Conservation (phyloP, 2,797 vertebrate species). For the Melanotaenia parkinsoni region DNA sequence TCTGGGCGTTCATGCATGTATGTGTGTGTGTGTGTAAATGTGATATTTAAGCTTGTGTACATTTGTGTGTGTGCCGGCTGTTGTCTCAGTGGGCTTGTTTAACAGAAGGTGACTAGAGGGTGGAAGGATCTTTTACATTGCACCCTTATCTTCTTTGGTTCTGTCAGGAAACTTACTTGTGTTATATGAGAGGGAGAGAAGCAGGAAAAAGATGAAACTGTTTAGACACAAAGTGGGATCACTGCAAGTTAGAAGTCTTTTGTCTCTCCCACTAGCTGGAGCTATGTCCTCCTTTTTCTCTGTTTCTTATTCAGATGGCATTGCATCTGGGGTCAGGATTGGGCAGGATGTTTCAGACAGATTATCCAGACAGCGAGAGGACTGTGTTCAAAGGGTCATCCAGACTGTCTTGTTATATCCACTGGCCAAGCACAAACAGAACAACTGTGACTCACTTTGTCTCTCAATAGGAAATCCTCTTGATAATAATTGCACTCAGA, state of each 20-base stretch:
- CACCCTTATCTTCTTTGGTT: conserved; percentile 6
- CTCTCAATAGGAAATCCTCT: conserved; percentile 36
- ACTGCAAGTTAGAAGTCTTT: conserved; percentile 20
- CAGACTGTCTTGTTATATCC: conserved; percentile 51
- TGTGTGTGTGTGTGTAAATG: conserved; percentile 8
- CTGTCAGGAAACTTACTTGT: conserved; percentile 13
- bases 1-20: conserved; percentile 6
- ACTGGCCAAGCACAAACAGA: conserved; percentile 46
- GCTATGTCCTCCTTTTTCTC: conserved; percentile 16
- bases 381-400: conserved; percentile 49
- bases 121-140: conserved; percentile 3
- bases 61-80: conserved; percentile 2
- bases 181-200: conserved; percentile 5
- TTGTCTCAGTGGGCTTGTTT: conserved; percentile 36
- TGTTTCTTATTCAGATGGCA: conserved; percentile 21
- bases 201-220: conserved; percentile 24
- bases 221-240: conserved; percentile 32
- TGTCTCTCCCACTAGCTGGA: conserved; percentile 28
- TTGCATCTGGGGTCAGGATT: conserved; percentile 40
- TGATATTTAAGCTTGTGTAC: neutral
- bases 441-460: conserved; percentile 43
- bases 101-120: neutral
- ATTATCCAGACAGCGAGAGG: conserved; percentile 58
- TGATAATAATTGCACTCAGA: conserved; percentile 34
- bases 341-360: conserved; percentile 55